A percentile compares a stretch with the other conserved stretches of the same genome.
Evolutionary conservation across 2,113 vertebrate genomes (phyloP).

Genomic region (Leuciscus idus): DNA sequence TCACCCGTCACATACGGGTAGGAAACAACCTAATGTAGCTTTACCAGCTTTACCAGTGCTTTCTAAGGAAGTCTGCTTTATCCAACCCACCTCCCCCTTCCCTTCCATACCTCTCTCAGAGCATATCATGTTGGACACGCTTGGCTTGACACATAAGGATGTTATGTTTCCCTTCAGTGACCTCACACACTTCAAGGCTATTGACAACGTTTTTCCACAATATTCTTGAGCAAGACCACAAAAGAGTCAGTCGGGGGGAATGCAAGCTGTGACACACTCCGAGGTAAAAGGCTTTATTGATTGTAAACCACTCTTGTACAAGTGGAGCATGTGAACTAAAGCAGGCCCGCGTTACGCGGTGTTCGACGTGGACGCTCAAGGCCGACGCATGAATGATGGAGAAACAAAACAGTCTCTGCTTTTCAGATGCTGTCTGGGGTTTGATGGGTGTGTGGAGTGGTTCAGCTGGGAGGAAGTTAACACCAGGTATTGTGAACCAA

Average conservation of each 20-base stretch:
- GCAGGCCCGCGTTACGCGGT: background rate
- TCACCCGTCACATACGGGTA: background rate
- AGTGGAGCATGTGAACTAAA: conserved; percentile 24
- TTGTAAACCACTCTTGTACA: conserved; percentile 42
- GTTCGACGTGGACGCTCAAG: conserved; percentile 12
- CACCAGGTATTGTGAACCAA: conserved; percentile 28
- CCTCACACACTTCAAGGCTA: conserved; percentile 40
- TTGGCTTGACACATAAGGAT: conserved; percentile 38
- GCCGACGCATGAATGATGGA: background rate
- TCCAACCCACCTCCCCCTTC: background rate
- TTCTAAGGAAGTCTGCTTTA: background rate
- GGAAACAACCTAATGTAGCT: background rate
- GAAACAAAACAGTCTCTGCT: conserved; percentile 15
- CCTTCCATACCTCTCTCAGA: background rate
- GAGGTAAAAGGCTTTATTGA: conserved; percentile 45
- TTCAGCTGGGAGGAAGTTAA: conserved; percentile 26
- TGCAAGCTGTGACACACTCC: conserved; percentile 21
- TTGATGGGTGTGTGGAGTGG: conserved; percentile 4
- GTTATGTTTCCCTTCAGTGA: conserved; percentile 45
- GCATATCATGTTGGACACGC: conserved; percentile 31
- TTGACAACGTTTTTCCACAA: conserved; percentile 30
- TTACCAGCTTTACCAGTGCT: background rate
- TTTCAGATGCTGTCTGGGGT: conserved; percentile 11
- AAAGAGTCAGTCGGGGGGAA: conserved; percentile 33
- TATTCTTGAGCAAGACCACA: conserved; percentile 39